A percentile compares a stretch with the other conserved stretches of the same genome.
Conservation (phyloP, 1,140 invertebrate genomes). For the Scaptomyza graminum region DNA sequence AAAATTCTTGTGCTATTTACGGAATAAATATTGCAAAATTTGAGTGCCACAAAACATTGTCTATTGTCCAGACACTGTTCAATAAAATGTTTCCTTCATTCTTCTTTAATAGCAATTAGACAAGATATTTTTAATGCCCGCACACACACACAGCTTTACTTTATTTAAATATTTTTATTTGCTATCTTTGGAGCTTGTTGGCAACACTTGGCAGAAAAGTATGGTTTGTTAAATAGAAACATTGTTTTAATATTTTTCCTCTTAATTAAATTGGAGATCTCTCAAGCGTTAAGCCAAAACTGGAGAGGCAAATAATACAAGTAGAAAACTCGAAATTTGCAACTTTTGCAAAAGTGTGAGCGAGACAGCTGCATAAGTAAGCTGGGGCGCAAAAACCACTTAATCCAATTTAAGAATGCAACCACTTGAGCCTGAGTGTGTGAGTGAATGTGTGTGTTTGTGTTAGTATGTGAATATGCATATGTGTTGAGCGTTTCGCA, state of each 20-base stretch:
- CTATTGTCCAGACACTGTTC: not conserved
- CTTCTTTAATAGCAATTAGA: slow-evolving; percentile 12
- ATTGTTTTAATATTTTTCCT: slow-evolving; percentile 74
- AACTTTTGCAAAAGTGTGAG: slow-evolving; percentile 40
- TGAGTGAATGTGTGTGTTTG: not conserved
- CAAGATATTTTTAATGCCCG: slow-evolving; percentile 2
- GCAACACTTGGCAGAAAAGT: slow-evolving; percentile 17
- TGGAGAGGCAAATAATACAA: slow-evolving; percentile 39
- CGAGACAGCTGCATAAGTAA: slow-evolving; percentile 21
- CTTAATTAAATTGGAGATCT: slow-evolving; percentile 75
- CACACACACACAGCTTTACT: not conserved
- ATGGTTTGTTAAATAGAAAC: slow-evolving; percentile 48
- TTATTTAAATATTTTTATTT: slow-evolving; percentile 20
- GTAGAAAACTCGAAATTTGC: slow-evolving; percentile 29
- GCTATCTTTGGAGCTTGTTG: not conserved
- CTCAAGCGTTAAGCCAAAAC: slow-evolving; percentile 61
- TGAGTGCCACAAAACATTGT: not conserved
- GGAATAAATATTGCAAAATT: not conserved
- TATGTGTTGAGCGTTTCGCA: slow-evolving; percentile 32
- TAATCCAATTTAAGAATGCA: slow-evolving; percentile 81
- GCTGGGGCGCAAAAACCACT: slow-evolving; percentile 62
- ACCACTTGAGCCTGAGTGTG: slow-evolving; percentile 58
- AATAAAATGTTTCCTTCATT: slow-evolving; percentile 9
- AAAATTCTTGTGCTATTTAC: no score
- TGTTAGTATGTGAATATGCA: slow-evolving; percentile 26